Evolutionary conservation across 1,140 invertebrate species (phyloP).

Genomic region (Homalodisca vitripennis): DNA sequence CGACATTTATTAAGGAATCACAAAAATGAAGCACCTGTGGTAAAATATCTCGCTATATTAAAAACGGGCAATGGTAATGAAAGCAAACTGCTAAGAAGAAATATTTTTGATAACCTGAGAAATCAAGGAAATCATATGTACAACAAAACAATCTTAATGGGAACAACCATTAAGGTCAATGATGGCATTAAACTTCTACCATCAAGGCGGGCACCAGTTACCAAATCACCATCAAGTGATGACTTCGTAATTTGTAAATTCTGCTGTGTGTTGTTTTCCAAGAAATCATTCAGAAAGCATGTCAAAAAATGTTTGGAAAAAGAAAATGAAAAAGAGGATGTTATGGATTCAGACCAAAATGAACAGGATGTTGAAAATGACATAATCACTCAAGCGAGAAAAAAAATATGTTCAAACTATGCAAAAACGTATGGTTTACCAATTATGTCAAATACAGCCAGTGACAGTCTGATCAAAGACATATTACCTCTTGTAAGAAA

Average conservation of each 20-base stretch:
- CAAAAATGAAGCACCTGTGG: background rate
- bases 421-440: too few species aligned
- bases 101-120: background rate
- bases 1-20: background rate
- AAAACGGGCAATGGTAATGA: background rate
- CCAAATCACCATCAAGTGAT: background rate
- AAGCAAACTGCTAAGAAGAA: background rate
- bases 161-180: too few species aligned
- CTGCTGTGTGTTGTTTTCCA: background rate
- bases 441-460: background rate
- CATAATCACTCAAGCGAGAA: background rate
- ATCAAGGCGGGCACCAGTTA: background rate
- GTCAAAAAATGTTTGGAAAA: background rate
- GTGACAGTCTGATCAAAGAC: background rate
- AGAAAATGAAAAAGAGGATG: background rate
- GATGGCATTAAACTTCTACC: background rate
- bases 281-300: background rate
- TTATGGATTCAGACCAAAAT: background rate
- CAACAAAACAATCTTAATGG: background rate
- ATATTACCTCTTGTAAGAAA: background rate
- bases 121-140: background rate
- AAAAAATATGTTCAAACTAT: background rate
- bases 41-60: background rate
- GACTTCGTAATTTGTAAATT: background rate
- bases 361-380: background rate